A percentile compares a stretch with the other conserved stretches of the same genome.
phyloP scores from a whole-genome alignment of 1,140 invertebrate species.

The Drosophila pallidifrons region DNA sequence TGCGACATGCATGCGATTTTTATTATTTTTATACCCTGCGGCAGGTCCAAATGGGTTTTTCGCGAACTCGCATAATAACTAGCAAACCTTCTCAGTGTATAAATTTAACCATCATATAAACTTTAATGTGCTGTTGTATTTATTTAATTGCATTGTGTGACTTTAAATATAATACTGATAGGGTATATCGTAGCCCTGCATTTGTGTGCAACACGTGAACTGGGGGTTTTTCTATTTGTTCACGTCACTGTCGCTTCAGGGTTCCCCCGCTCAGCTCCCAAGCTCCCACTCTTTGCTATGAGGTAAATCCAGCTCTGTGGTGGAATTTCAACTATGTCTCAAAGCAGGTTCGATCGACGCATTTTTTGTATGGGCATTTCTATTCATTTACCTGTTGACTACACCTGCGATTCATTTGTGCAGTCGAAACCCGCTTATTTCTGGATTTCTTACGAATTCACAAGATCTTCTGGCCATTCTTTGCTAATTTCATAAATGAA shows the following conservation, averaged over 20 bases:
- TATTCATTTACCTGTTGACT: conserved; percentile 77
- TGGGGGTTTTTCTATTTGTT: conserved; percentile 42
- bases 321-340: conserved; percentile 73
- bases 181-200: too few relatives aligned
- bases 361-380: conserved; percentile 35
- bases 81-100: conserved; percentile 30
- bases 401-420: conserved; percentile 72
- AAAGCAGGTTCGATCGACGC: conserved; percentile 76
- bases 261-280: too few relatives aligned
- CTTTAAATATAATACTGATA: too few relatives aligned
- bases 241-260: too few relatives aligned
- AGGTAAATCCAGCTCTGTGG: conserved; percentile 39
- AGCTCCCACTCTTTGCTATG: neutral
- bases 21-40: conserved; percentile 26
- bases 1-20: conserved; percentile 80
- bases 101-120: neutral
- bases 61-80: conserved; percentile 47
- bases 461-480: conserved; percentile 21
- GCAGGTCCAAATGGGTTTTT: conserved; percentile 33
- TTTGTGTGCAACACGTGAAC: neutral
- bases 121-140: neutral
- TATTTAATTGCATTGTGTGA: neutral
- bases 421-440: conserved; percentile 77
- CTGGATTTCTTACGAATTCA: conserved; percentile 46
- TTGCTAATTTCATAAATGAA: conserved; percentile 74